phyloP scores from a whole-genome alignment of 2,888 invertebrate genomes.

The Linyphia triangularis region DNA sequence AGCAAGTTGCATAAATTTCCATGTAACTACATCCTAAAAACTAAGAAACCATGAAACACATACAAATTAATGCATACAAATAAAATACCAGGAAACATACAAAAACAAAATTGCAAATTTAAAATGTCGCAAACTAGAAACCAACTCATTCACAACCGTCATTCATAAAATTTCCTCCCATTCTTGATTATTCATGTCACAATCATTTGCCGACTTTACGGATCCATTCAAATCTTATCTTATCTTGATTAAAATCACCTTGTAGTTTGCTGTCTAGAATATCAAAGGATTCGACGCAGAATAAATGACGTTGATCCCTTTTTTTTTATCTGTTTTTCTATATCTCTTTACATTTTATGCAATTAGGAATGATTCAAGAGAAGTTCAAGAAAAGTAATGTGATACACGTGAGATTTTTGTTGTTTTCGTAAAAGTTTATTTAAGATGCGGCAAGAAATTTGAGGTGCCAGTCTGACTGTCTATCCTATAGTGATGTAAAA shows the following conservation, averaged over 20 bases:
- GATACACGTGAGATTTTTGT: background rate
- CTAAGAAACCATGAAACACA: no score
- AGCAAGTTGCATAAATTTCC: no score
- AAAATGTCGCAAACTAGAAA: no score
- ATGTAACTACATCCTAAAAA: no score
- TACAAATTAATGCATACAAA: no score
- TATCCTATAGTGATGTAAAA: background rate
- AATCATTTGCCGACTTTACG: background rate
- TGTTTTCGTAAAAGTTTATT: background rate
- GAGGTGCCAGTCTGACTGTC: background rate
- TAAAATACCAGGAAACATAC: no score
- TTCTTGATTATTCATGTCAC: background rate
- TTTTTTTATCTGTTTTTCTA: background rate
- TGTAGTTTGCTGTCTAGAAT: background rate
- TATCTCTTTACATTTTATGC: background rate
- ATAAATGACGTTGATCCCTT: background rate
- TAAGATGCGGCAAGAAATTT: background rate
- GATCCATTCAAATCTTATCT: conserved; percentile 6
- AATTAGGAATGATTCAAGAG: background rate
- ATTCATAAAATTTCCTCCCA: no score
- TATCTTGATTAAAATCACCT: background rate
- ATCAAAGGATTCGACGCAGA: background rate
- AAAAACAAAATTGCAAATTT: no score
- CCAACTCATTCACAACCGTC: no score
- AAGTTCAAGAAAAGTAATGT: conserved; percentile 7